Base-by-base conservation (phyloP, 2,113 vertebrate species). In the Anoura caudifer region DNA sequence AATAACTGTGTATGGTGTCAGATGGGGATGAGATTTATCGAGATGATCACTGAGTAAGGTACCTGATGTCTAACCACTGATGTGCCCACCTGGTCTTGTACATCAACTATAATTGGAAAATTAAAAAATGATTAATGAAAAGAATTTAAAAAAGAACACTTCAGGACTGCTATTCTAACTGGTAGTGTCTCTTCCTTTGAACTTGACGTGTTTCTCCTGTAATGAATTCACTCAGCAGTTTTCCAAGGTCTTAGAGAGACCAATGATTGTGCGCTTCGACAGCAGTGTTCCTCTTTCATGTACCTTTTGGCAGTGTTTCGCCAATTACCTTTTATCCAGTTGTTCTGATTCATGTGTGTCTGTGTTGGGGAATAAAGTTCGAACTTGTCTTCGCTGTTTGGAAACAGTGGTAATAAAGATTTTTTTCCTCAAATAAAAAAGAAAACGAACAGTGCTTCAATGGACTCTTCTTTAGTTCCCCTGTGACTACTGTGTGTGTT, bases 271-370 rank as follows among this genome's bases (percentile, higher is more conserved):
- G 10, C 50, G 87, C 26, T 92, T 81, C 70, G 96, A 17, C 72
- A 50, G n/a, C 38, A 85, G 7, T 87, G 90, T 73, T 79, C 36
- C 63, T 79, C 79, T 91, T 93, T 95, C 50, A 87, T 33, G 22
- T 50, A 54, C 17, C 38, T 95, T 95, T 90, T 43, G 96, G 19
- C 76, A 75, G 20, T 88, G 14, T 87, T 96, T 90, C 52, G 13
- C 38, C 54, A 77, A 8, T 82, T 80, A 82, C 61, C 15, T 80
- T 92, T 90, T 52, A 88, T 17, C 45, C 24, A 41, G 10, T 88
- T 73, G 22, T 19, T 81, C 52, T 45, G 47, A 92, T 88, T 89
- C 91, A 43, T 56, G 26, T 93, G 93, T 92, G 63, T 69, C 26
- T 52, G 10, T 87, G 12, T 83, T 87, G 41, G 9, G 79, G n/a